phyloP scores from a whole-genome alignment of 1,140 invertebrate species.

The Bathynomus jamesi region DNA sequence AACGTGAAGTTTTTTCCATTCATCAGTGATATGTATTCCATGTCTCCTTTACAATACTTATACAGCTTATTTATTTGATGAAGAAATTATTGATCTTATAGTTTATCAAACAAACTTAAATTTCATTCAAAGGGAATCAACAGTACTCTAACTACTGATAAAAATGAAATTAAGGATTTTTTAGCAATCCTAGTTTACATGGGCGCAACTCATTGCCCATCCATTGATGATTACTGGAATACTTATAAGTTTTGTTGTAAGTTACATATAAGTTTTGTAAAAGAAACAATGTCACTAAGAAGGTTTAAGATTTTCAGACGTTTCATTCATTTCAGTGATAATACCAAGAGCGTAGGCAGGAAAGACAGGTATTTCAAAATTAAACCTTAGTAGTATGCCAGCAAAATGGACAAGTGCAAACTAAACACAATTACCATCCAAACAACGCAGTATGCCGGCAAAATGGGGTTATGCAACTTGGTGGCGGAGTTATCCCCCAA shows the following conservation, averaged over 20 bases:
- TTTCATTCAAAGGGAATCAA: slow-evolving; percentile 1
- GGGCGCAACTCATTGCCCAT: neutral
- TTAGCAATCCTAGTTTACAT: neutral
- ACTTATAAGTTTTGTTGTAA: neutral
- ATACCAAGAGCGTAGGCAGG: neutral
- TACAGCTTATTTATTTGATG: neutral
- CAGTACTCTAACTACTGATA: neutral
- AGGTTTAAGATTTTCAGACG: slow-evolving; percentile 11
- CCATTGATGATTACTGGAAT: neutral
- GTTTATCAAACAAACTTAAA: slow-evolving; percentile 3
- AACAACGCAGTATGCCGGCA: too few relatives aligned
- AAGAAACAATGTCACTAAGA: neutral
- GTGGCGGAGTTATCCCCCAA: too few relatives aligned
- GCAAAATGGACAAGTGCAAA: too few relatives aligned
- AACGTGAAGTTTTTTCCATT: too few relatives aligned
- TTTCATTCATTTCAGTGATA: slow-evolving; percentile 14
- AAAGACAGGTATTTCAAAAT: slow-evolving; percentile 14
- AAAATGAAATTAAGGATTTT: slow-evolving; percentile 1
- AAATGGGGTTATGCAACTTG: too few relatives aligned
- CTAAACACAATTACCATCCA: too few relatives aligned
- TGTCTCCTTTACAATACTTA: neutral
- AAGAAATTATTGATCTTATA: neutral
- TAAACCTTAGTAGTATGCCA: too few relatives aligned
- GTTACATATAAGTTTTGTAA: slow-evolving; percentile 6
- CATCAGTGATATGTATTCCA: too few relatives aligned